phyloP scores from a whole-genome alignment of 2,113 vertebrate genomes.

The Antechinus stuartii region DNA sequence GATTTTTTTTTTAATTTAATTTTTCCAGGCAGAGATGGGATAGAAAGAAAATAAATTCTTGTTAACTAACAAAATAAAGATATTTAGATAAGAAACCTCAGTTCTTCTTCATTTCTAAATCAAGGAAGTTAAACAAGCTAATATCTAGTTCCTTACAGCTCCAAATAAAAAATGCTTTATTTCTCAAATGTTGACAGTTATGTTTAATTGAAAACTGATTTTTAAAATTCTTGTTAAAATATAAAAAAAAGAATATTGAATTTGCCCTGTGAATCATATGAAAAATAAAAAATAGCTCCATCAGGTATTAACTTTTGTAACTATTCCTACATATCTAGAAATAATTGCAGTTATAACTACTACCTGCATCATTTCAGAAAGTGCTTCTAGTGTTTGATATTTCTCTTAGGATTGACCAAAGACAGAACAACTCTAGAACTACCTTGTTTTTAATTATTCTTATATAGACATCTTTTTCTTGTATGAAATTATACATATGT shows the following conservation, averaged over 20 bases:
- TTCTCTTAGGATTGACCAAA: fast-evolving
- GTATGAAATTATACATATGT: neutral
- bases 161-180: neutral
- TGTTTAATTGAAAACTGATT: neutral
- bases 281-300: neutral
- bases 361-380: neutral
- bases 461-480: neutral
- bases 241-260: neutral
- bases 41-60: neutral
- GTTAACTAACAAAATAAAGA: neutral
- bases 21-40: neutral
- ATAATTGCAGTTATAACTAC: neutral
- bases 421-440: fast-evolving
- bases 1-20: neutral
- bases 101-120: neutral
- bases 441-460: neutral
- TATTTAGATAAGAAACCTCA: neutral
- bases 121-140: neutral
- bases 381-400: fast-evolving
- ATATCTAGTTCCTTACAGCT: neutral
- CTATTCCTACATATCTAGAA: neutral
- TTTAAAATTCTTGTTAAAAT: constrained; percentile 36
- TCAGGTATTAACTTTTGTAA: neutral
- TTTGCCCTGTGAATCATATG: constrained; percentile 32
- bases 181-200: neutral